A percentile compares a stretch with the other conserved stretches of the same genome.
phyloP scores from a whole-genome alignment of 2,113 vertebrate genomes.

The Nesogale talazaci region DNA sequence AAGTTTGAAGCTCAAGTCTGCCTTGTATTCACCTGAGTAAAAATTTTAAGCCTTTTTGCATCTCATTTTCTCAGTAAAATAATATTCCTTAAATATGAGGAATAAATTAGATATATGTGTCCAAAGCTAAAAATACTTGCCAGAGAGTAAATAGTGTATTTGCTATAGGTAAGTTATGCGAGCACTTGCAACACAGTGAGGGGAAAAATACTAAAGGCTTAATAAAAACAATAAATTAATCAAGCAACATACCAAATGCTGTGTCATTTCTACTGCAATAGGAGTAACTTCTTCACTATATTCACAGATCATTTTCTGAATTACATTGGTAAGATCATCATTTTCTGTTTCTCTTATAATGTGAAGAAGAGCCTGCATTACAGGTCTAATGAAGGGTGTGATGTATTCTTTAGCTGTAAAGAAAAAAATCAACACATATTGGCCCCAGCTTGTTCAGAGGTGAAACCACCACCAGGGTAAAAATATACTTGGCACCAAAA shows the following conservation, averaged over 20 bases:
- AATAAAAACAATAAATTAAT: constrained; percentile 12
- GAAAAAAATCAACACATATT: not conserved
- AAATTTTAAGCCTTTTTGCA: not conserved
- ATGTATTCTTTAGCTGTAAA: constrained; percentile 98
- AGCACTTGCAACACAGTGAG: not conserved
- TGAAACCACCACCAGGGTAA: not conserved
- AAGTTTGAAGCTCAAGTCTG: not conserved
- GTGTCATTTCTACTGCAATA: constrained; percentile 99
- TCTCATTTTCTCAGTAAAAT: not conserved
- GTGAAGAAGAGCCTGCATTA: constrained; percentile 99
- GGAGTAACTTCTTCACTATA: constrained; percentile 99
- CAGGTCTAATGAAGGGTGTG: constrained; percentile 96
- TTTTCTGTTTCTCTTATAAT: constrained; percentile 99
- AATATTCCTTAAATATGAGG: not conserved
- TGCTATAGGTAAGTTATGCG: not conserved
- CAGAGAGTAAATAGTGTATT: not conserved
- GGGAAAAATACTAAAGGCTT: not conserved
- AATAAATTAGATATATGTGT: no score
- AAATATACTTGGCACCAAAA: not conserved
- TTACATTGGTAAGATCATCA: constrained; percentile 99
- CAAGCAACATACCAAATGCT: constrained; percentile 93
- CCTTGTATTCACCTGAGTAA: not conserved
- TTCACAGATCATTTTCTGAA: constrained; percentile 99
- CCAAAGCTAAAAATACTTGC: not conserved
- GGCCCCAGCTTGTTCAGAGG: not conserved